phyloP scores from a whole-genome alignment of 2,797 vertebrate species.

The Melanotaenia pygmaea region DNA sequence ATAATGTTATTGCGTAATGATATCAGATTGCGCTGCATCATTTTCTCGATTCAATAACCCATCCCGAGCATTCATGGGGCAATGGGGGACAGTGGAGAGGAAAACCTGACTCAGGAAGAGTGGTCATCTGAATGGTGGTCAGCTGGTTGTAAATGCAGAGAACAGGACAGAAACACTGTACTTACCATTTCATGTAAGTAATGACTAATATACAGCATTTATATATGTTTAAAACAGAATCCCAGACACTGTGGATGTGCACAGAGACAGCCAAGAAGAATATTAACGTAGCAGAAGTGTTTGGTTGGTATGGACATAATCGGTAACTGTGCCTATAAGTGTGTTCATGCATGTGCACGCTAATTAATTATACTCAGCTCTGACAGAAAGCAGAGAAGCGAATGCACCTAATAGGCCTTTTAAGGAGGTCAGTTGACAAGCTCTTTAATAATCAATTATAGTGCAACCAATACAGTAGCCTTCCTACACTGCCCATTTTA shows the following conservation, averaged over 20 bases:
- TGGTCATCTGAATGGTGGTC: too few relatives aligned
- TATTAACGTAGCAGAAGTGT: not conserved
- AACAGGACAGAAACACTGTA: too few relatives aligned
- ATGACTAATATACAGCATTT: not conserved
- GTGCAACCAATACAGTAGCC: not conserved
- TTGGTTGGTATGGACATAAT: too few relatives aligned
- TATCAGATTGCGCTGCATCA: too few relatives aligned
- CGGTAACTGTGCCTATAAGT: not conserved
- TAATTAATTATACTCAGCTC: slow-evolving; percentile 24
- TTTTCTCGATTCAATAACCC: too few relatives aligned
- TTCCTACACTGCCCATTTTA: not conserved
- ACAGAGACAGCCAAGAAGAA: not conserved
- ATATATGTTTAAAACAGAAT: not conserved
- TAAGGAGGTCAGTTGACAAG: slow-evolving; percentile 20
- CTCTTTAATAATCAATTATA: slow-evolving; percentile 29
- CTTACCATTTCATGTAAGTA: too few relatives aligned
- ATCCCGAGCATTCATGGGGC: too few relatives aligned
- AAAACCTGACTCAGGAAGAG: too few relatives aligned
- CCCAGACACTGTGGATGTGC: not conserved
- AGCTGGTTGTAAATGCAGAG: too few relatives aligned
- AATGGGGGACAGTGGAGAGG: too few relatives aligned
- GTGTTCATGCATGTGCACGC: not conserved
- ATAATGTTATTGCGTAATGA: too few relatives aligned
- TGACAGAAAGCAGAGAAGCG: not conserved
- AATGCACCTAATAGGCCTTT: slow-evolving; percentile 13